Base-by-base conservation (phyloP, 2,113 vertebrate species). In the Mirza zaza region DNA sequence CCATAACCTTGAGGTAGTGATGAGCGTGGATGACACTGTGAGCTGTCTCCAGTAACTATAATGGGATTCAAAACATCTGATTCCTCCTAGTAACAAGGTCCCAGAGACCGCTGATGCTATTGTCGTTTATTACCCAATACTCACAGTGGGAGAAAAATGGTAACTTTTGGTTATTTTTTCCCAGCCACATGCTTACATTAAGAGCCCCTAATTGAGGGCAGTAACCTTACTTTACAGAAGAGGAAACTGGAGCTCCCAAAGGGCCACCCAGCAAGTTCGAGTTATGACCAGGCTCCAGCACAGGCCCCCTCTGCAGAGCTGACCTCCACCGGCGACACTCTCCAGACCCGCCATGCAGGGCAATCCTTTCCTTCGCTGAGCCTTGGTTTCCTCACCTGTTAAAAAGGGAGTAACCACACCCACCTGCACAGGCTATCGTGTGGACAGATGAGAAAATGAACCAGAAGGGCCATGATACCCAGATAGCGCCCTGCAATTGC, bases 41-140 rank as follows among this genome's bases (percentile, higher is more conserved):
- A 83, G 73, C 67, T 89, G 82, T 81, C 85, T 91, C 77, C 77
- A 57, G 89, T 77, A 97, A 95, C 42, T 70, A 45, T 84, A 90
- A 96, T 96, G 80, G 79, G 76, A 92, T 80, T 83, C 55, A 93
- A 93, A 95, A 86, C 79, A 92, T 82, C 88, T 86, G 84, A 95
- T 94, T 92, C 68, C 77, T 91, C 94, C 73, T 95, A 29, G 82
- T 91, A 91, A 91, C 85, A 55, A 85, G 95, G 86, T 91, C 96
- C 89, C 29, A 70, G 75, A 76, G 83, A 85, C 12, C 88, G 92
- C 71, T 94, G 81, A 95, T 36, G 81, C 76, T 88, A 73, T 63
- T 95, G 81, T 88, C 88, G 67, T 68, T 96, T 95, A 95, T 82
- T 90, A 85, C 67, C 81, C 82, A 65, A 65, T 70, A 83, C 67